Conservation (phyloP, 2,888 invertebrate genomes). For the Diogma glabrata region DNA sequence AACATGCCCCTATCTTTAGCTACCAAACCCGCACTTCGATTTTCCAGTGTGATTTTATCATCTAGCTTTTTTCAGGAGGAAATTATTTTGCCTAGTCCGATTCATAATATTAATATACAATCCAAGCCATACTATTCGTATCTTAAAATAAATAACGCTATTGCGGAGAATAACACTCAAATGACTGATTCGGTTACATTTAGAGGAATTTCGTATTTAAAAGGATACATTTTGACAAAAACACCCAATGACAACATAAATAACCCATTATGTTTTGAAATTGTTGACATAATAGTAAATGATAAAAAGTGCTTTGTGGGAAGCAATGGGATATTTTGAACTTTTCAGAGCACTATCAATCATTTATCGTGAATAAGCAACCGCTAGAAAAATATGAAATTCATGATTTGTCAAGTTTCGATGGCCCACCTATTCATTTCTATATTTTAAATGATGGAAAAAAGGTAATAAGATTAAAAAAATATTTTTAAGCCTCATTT, state of each 20-base stretch:
- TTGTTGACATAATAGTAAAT: background rate
- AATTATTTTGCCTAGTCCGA: too few relatives aligned
- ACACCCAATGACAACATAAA: too few relatives aligned
- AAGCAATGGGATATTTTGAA: too few relatives aligned
- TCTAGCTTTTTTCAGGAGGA: too few relatives aligned
- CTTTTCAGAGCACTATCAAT: background rate
- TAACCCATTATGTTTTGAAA: too few relatives aligned
- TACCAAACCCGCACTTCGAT: slow-evolving; percentile 15
- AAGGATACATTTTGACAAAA: background rate
- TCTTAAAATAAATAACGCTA: too few relatives aligned
- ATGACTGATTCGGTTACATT: background rate
- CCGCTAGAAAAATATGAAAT: background rate
- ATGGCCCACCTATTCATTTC: background rate
- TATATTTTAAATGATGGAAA: background rate
- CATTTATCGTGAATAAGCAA: background rate
- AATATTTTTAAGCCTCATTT: too few relatives aligned
- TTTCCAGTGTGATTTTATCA: too few relatives aligned
- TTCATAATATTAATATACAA: too few relatives aligned
- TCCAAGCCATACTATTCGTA: background rate
- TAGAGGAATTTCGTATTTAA: background rate
- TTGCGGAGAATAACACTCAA: background rate
- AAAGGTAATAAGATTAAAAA: background rate
- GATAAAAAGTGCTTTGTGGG: background rate
- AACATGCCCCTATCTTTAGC: slow-evolving; percentile 16
- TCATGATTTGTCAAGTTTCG: background rate